A percentile compares a stretch with the other conserved stretches of the same genome.
Evolutionary conservation across 1,140 invertebrate species (phyloP).

Genomic region (Apis florea): DNA sequence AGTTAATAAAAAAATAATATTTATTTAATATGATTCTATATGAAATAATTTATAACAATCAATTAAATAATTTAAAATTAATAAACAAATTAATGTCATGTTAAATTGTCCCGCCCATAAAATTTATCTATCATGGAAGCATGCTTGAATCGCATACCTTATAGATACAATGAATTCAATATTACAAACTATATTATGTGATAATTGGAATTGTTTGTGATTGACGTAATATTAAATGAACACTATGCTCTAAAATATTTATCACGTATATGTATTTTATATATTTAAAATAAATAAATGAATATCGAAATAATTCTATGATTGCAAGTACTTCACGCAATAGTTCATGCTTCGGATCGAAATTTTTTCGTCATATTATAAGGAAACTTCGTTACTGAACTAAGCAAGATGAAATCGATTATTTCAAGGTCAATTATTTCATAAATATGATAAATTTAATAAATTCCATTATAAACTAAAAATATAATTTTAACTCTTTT

Average conservation of each 20-base stretch:
- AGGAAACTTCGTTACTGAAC: background rate
- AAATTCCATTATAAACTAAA: background rate
- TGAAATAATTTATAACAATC: background rate
- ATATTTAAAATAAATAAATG: background rate
- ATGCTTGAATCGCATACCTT: background rate
- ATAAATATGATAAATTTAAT: background rate
- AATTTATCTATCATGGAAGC: background rate
- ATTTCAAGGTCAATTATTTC: slow-evolving; percentile 30
- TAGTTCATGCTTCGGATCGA: background rate
- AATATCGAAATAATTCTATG: background rate
- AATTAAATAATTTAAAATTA: slow-evolving; percentile 16
- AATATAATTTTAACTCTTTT: background rate
- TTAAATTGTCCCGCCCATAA: background rate
- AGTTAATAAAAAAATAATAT: background rate
- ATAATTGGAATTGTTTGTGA: slow-evolving; percentile 46
- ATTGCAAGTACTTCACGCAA: background rate
- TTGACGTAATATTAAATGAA: slow-evolving; percentile 45
- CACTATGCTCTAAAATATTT: background rate
- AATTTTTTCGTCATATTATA: background rate
- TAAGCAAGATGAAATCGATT: slow-evolving; percentile 8
- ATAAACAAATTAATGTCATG: background rate
- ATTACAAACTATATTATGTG: background rate
- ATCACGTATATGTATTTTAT: background rate
- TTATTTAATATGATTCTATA: background rate
- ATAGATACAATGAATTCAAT: slow-evolving; percentile 4